These are phyloP conservation scores for Alviniconcha marisindica DNA, from an alignment of 1,140 invertebrate species.

Conservation along the genomic window DNA sequence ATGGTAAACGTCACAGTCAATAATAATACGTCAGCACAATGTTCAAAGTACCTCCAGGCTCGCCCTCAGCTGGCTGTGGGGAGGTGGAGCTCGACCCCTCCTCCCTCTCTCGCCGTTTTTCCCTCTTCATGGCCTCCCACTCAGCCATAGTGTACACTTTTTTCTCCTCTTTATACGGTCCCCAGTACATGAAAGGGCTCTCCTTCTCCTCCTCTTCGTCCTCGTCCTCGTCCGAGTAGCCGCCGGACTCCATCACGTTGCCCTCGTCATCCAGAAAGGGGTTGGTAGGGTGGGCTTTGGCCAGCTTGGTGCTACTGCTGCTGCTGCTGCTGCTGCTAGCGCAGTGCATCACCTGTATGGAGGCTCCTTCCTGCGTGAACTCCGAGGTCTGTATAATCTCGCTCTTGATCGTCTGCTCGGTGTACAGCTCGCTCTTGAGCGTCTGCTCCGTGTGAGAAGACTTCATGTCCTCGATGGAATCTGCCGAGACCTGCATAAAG, in stretches of 20 bases:
- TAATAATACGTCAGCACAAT: constrained; percentile 12
- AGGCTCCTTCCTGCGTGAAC: constrained; percentile 27
- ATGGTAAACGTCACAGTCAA: not conserved
- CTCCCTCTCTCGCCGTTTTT: constrained; percentile 38
- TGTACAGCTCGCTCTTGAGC: constrained; percentile 42
- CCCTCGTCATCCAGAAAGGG: constrained; percentile 62
- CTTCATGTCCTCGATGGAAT: constrained; percentile 64
- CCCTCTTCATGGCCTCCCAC: constrained; percentile 70
- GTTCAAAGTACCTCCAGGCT: constrained; percentile 28
- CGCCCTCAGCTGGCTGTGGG: not conserved
- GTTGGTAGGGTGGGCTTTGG: constrained; percentile 43
- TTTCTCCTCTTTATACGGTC: constrained; percentile 69
- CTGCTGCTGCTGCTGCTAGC: constrained; percentile 25
- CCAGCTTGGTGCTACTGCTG: constrained; percentile 25
- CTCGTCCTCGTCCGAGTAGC: constrained; percentile 38
- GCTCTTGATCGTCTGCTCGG: constrained; percentile 43
- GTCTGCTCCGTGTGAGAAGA: constrained; percentile 22
- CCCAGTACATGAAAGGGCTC: constrained; percentile 51
- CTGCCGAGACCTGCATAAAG: constrained; percentile 71
- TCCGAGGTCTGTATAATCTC: constrained; percentile 42
- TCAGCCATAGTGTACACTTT: constrained; percentile 73
- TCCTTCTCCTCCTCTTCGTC: constrained; percentile 46
- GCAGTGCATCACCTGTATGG: constrained; percentile 15
- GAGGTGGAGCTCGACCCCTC: constrained; percentile 26
- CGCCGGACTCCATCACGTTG: constrained; percentile 48